Evolutionary conservation across 2,888 invertebrate species (phyloP).

Genomic region (Eupelmus urozonus): DNA sequence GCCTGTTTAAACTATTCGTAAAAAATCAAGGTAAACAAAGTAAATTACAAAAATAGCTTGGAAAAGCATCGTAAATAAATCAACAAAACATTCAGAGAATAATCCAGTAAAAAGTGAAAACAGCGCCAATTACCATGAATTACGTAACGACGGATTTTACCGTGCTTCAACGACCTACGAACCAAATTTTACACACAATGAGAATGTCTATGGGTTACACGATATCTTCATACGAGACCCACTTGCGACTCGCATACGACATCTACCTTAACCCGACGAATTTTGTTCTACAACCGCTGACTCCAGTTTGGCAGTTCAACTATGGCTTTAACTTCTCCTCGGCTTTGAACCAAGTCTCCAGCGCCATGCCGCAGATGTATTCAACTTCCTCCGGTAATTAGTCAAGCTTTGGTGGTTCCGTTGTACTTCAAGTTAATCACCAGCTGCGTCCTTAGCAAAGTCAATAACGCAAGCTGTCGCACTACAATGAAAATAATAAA

Average conservation of each 20-base stretch:
- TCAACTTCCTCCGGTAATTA: neutral
- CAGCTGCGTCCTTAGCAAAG: no score
- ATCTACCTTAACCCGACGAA: neutral
- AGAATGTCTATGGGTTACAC: neutral
- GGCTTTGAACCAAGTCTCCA: neutral
- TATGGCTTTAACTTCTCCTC: no score
- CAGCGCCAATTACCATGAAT: neutral
- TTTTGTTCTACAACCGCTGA: neutral
- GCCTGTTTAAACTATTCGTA: neutral
- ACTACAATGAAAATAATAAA: no score
- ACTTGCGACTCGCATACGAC: neutral
- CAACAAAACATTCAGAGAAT: neutral
- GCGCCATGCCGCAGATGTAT: neutral
- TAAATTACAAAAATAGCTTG: neutral
- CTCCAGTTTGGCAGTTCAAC: neutral
- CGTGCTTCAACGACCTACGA: constrained; percentile 9
- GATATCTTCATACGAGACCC: neutral
- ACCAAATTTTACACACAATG: constrained; percentile 17
- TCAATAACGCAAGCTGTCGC: no score
- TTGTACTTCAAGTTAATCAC: no score
- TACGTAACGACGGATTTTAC: constrained; percentile 28
- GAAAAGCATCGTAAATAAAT: neutral
- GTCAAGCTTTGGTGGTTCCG: no score
- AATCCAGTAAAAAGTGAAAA: constrained; percentile 19
- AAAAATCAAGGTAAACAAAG: no score